Percentiles rank a stretch among this genome's conserved stretches.
These are phyloP conservation scores for Euwallacea fornicatus DNA, from an alignment of 1,140 invertebrate species.

Conservation along the genomic window DNA sequence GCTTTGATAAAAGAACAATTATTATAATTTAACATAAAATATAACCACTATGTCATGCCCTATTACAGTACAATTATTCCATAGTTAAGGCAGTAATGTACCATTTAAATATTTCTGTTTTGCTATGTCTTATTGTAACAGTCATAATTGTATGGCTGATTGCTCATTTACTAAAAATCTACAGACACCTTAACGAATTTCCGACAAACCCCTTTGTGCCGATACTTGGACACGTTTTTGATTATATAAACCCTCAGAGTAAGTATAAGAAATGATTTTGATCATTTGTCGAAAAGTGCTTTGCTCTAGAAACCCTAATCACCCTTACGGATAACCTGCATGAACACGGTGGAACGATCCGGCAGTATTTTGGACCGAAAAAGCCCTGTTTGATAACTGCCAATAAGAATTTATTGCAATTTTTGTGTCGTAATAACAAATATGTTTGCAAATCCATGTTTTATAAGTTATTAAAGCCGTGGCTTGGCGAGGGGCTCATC, in stretches of 20 bases:
- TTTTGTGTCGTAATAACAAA: slow-evolving; percentile 13
- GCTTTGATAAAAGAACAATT: no score
- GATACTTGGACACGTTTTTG: slow-evolving; percentile 17
- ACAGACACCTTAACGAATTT: slow-evolving; percentile 16
- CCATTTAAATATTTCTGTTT: no score
- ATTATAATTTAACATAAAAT: no score
- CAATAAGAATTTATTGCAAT: slow-evolving; percentile 20
- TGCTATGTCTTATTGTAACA: no score
- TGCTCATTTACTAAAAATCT: slow-evolving; percentile 10
- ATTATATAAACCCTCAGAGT: slow-evolving; percentile 14
- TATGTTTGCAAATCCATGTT: slow-evolving; percentile 10
- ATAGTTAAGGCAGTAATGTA: no score
- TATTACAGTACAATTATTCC: no score
- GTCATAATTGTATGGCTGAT: no score
- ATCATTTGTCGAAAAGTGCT: background rate
- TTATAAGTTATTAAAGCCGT: slow-evolving; percentile 16
- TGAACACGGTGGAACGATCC: background rate
- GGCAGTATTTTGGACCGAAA: slow-evolving; percentile 25
- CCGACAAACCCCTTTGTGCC: slow-evolving; percentile 11
- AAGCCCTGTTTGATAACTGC: slow-evolving; percentile 22
- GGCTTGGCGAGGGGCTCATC: slow-evolving; percentile 16
- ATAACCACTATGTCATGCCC: no score
- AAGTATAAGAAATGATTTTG: slow-evolving; percentile 1
- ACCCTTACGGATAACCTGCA: background rate
- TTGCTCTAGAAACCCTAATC: background rate